phyloP scores from a whole-genome alignment of 2,888 invertebrate genomes.

The Cerceris rybyensis region DNA sequence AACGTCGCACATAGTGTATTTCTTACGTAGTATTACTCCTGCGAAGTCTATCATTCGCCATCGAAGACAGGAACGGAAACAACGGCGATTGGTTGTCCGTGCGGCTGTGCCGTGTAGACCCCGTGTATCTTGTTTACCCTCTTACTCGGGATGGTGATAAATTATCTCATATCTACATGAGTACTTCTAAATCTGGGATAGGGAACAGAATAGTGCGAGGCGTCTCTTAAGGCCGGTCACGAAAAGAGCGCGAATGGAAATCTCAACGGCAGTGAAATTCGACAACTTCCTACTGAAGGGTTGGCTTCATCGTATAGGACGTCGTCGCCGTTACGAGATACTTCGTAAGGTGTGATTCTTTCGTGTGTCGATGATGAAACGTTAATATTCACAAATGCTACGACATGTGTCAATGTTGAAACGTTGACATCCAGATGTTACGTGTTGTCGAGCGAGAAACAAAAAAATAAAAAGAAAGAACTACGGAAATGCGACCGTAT shows the following conservation, averaged over 20 bases:
- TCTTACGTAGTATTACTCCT: neutral
- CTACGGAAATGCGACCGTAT: neutral
- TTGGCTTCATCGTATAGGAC: conserved; percentile 55
- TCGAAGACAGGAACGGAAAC: neutral
- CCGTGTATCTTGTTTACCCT: conserved; percentile 1
- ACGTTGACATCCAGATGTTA: neutral
- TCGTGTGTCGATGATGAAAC: neutral
- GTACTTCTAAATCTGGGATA: neutral
- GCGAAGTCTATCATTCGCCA: neutral
- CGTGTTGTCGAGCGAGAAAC: neutral
- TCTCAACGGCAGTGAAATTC: conserved; percentile 7
- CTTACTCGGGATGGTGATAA: neutral
- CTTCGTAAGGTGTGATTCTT: conserved; percentile 51
- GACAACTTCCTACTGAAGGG: conserved; percentile 49
- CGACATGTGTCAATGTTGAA: neutral
- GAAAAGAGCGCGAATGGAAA: neutral
- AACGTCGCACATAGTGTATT: too few relatives aligned
- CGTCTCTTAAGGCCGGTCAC: neutral
- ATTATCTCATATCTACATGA: neutral
- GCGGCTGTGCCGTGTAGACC: neutral
- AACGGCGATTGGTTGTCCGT: neutral
- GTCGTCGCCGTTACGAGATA: conserved; percentile 38
- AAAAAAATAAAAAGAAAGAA: neutral
- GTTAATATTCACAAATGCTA: neutral
- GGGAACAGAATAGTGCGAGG: neutral